These are phyloP conservation scores for Isichthys henryi DNA, from an alignment of 2,113 vertebrate species.

Conservation along the genomic window DNA sequence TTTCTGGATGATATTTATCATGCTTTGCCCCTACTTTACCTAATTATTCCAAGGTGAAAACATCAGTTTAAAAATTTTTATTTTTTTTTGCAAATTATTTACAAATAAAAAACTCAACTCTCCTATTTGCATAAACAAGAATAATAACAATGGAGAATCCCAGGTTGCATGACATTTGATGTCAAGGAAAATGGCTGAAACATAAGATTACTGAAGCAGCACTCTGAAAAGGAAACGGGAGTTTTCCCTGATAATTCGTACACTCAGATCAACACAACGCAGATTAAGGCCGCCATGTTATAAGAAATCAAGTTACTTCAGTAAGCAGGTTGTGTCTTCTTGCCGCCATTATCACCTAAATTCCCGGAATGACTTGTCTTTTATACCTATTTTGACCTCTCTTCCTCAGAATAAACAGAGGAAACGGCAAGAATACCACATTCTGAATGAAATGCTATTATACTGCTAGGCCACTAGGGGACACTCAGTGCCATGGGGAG, in stretches of 20 bases:
- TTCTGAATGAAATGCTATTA: not conserved
- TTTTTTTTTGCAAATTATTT: not conserved
- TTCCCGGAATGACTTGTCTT: not conserved
- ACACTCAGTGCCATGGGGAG: not conserved
- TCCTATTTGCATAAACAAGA: not conserved
- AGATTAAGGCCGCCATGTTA: not conserved
- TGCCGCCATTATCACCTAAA: not conserved
- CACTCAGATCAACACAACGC: not conserved
- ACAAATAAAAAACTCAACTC: not conserved
- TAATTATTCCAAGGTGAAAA: not conserved
- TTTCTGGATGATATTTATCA: not conserved
- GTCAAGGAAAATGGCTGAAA: not conserved
- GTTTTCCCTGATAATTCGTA: not conserved
- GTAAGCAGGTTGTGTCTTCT: not conserved
- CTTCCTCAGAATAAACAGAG: no score
- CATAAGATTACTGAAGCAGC: not conserved
- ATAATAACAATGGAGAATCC: not conserved
- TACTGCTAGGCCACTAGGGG: not conserved
- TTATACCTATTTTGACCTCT: not conserved
- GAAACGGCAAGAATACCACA: not conserved
- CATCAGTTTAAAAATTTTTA: not conserved
- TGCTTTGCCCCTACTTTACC: not conserved
- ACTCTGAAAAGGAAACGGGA: not conserved
- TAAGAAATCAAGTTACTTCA: not conserved
- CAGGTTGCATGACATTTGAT: not conserved